Base-by-base conservation (phyloP, 2,888 invertebrate genomes). In the Podabrus alpinus region DNA sequence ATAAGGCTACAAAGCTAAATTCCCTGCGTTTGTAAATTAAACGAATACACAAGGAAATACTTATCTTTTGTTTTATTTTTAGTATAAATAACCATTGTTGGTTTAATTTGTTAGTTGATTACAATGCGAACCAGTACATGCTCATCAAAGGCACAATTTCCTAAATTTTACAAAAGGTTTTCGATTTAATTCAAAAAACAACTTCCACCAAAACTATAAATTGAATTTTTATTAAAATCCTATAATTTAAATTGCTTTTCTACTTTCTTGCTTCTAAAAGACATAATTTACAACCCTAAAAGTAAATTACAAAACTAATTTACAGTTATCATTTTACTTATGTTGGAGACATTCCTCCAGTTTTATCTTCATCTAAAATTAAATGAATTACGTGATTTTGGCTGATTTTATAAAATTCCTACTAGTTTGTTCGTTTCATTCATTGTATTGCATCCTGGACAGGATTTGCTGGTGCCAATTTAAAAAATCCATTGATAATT, bases 21-120 rank as follows among this genome's bases (percentile, higher is more conserved):
- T 72, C 72, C 67, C 71, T 67, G 71, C 66, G 67, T 71, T 71
- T 71, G 71, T 71, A 67, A 71, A 75, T 62, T 75, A 75, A 75
- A 75, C 68, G 71, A 71, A 75, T 75, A 75, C 71, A 75, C 71
- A 66, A 64, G 64, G 67, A 68, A 72, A 73, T 68, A 66, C 68
- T 68, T 68, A 73, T 64, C 71, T 67, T 71, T 71, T 71, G 71
- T 71, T 71, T 71, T 16, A 64, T 64, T 71, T 71, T 66, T 29
- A 71, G 62, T 71, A 66, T 71, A 71, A 71, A 71, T 71, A 45
- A 45, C 70, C 70, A 71, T 71, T 71, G 70, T 71, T 71, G 70
- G 19, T 21, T 17, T 71, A 71, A 71, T 71, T 70, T 71, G 70
- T 60, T 69, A 61, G 69, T 69, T 69, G 61, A 69, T 69, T 69